A percentile compares a stretch with the other conserved stretches of the same genome.
Conservation (phyloP, 2,113 vertebrate species). For the Tonatia bakeri region DNA sequence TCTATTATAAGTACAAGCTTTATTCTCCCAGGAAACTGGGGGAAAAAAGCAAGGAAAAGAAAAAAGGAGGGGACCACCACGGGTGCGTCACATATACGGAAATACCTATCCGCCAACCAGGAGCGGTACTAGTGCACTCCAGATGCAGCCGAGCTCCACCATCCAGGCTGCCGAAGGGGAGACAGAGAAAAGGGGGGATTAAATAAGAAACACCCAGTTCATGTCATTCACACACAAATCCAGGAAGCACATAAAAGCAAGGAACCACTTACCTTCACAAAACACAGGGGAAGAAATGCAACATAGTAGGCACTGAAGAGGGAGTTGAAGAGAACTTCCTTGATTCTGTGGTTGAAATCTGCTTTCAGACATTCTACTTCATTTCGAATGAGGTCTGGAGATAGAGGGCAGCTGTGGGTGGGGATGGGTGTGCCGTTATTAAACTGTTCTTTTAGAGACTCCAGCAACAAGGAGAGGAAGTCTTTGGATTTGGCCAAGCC, state of each 20-base stretch:
- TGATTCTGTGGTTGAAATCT: constrained; percentile 98
- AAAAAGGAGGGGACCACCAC: constrained; percentile 71
- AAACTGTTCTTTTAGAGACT: constrained; percentile 95
- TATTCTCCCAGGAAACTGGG: constrained; percentile 45
- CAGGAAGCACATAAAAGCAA: constrained; percentile 24
- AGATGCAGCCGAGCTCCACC: constrained; percentile 84
- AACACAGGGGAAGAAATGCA: constrained; percentile 96
- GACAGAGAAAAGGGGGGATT: constrained; percentile 87
- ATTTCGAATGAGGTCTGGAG: constrained; percentile 94
- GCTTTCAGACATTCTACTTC: constrained; percentile 98
- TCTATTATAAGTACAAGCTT: constrained; percentile 40
- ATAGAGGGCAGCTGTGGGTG: constrained; percentile 94
- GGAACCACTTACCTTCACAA: constrained; percentile 90
- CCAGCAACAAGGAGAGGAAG: constrained; percentile 92
- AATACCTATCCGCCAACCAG: constrained; percentile 86
- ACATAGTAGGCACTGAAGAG: constrained; percentile 99
- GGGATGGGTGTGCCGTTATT: constrained; percentile 89
- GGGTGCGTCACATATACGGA: constrained; percentile 82
- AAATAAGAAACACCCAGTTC: constrained; percentile 77
- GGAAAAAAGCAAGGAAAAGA: background rate
- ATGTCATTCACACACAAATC: constrained; percentile 63
- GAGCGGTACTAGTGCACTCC: constrained; percentile 83
- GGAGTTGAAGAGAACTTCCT: constrained; percentile 99
- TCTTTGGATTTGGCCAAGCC: constrained; percentile 90
- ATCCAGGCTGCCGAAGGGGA: constrained; percentile 87